These are phyloP conservation scores for Syncerus caffer DNA, from an alignment of 2,797 vertebrate genomes.

Conservation along the genomic window DNA sequence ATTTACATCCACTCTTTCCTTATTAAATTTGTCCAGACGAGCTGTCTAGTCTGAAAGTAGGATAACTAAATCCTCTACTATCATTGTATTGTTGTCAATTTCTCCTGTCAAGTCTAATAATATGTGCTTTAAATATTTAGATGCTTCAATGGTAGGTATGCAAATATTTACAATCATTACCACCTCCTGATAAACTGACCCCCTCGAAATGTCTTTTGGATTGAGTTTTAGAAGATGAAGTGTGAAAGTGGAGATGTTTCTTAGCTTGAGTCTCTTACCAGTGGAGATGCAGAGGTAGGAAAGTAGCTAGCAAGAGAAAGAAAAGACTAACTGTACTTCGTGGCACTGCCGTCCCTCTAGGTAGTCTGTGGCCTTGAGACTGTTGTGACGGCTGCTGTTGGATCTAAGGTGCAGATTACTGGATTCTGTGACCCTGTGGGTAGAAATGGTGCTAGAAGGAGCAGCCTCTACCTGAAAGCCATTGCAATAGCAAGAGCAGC, in stretches of 20 bases:
- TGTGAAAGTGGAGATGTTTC: constrained; percentile 68
- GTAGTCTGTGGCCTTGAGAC: constrained; percentile 55
- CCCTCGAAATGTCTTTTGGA: constrained; percentile 63
- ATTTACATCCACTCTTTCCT: background rate
- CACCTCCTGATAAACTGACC: background rate
- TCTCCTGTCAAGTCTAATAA: background rate
- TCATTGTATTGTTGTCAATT: background rate
- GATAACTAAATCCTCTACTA: background rate
- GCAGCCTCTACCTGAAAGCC: background rate
- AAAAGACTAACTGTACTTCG: constrained; percentile 80
- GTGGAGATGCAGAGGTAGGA: constrained; percentile 81
- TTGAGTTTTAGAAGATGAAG: constrained; percentile 62
- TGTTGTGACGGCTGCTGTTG: background rate
- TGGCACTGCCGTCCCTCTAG: constrained; percentile 77
- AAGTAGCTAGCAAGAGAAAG: constrained; percentile 78
- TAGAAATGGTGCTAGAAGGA: background rate
- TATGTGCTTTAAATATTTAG: background rate
- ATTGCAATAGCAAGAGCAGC: background rate
- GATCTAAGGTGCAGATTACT: constrained; percentile 54
- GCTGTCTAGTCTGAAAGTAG: background rate
- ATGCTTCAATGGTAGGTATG: background rate
- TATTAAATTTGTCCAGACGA: background rate
- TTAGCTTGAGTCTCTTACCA: constrained; percentile 82
- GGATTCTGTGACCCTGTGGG: constrained; percentile 48
- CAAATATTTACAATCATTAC: background rate